Percentiles rank a stretch among this genome's conserved stretches.
Evolutionary conservation across 2,888 invertebrate genomes (phyloP).

Genomic region (Spisula solida): DNA sequence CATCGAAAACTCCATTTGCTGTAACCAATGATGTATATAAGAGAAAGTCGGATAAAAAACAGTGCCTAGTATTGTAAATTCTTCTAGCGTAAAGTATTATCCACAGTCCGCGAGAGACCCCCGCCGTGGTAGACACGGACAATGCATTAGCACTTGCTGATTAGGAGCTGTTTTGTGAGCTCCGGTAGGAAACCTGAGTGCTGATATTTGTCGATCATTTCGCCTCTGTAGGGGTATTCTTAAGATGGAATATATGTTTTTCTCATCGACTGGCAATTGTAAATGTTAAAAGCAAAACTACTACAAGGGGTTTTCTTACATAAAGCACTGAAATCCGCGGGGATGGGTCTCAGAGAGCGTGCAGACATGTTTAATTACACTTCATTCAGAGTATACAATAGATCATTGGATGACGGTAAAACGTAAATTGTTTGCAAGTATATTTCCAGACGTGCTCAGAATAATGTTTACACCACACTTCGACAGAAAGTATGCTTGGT

Average conservation of each 20-base stretch:
- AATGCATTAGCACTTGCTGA: conserved; percentile 72
- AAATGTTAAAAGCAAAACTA: conserved; percentile 60
- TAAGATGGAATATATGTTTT: conserved; percentile 64
- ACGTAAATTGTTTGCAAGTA: conserved; percentile 67
- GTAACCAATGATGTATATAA: conserved; percentile 36
- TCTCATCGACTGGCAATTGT: conserved; percentile 58
- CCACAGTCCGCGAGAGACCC: conserved; percentile 31
- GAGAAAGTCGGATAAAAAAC: conserved; percentile 33
- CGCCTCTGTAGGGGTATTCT: conserved; percentile 49
- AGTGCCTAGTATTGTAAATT: conserved; percentile 26
- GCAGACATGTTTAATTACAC: conserved; percentile 59
- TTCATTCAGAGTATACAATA: conserved; percentile 65
- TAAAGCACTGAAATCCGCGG: conserved; percentile 62
- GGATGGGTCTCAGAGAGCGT: conserved; percentile 55
- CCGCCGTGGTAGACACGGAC: conserved; percentile 68
- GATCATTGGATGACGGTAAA: conserved; percentile 55
- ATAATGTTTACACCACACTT: conserved; percentile 72
- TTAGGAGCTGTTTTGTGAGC: conserved; percentile 59
- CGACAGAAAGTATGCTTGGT: conserved; percentile 59
- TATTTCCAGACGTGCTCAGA: conserved; percentile 59
- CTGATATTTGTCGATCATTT: conserved; percentile 51
- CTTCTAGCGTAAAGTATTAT: conserved; percentile 42
- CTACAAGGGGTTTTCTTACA: conserved; percentile 63
- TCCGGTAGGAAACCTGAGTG: conserved; percentile 58
- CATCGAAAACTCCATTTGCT: conserved; percentile 37